Evolutionary conservation across 1,140 invertebrate genomes (phyloP), one percentile per base, ranked within the genome.

Genomic region (Drosophila lacertosa): DNA sequence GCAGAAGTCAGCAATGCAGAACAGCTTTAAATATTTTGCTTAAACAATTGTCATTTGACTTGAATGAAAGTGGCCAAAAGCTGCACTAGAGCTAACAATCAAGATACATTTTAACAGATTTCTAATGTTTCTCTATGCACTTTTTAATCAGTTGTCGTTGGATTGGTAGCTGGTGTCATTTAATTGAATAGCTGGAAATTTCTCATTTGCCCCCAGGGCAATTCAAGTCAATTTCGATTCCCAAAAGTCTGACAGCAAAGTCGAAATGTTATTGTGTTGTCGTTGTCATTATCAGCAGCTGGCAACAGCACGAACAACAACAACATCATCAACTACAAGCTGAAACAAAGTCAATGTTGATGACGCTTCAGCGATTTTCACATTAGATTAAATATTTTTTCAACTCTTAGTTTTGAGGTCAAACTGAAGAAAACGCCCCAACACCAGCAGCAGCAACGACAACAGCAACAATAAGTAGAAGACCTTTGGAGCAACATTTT

Each of bases 301-400:
- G 42, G 26, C 47, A 77, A 50, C 74, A 75, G 29, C 51, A 33
- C 24, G 33, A 29, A 67, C 29, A 48, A 51, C 47, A 26, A 10
- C 60, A 32, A 53, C 20, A 33, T 16, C 50, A n/a, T 40, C 22
- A 54, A 24, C 29, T 13, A 55, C n/a, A 51, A 48, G 42, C 26
- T 24, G 22, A 39, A 63, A 58, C 60, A 54, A 77, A 65, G 51
- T 65, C 63, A 69, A 69, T 69, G 68, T 58, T 77, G 78, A 82
- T 54, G 78, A 81, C 78, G 78, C 78, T 82, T 76, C 68, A 77
- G 73, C 77, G 80, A 84, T 84, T 84, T 84, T 84, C 80, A 84
- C 80, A 84, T 84, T 84, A 84, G 80, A 84, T 84, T 86, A 84
- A 84, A 86, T 81, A 77, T 72, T 66, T 84, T 84, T 73, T 55